Base-by-base conservation (phyloP, 1,140 invertebrate species). In the Ooceraea biroi region DNA sequence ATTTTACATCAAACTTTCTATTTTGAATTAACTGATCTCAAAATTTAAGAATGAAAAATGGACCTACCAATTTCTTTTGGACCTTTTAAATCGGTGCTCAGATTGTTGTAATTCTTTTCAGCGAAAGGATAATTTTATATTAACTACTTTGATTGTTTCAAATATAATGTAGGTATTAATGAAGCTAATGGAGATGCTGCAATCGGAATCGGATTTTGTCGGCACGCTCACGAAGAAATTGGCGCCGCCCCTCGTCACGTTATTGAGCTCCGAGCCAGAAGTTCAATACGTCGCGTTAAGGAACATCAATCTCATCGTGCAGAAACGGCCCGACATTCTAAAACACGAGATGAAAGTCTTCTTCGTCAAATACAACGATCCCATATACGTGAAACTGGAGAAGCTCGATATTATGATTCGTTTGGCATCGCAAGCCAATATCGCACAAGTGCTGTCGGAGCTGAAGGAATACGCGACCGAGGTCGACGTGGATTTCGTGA, bases 281-380 rank as follows among this genome's bases (percentile, higher is more conserved):
- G 98, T 99, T 65, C 99, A 99, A 94, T 99, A 99, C 93, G 99
- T 99, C 12, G 99, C 99, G 2, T 95, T 99, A 48, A 94, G 99
- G 82, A 99, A 99, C 93, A 99, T 99, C 89, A 99, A 99, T 95
- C 95, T 99, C 1, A 99, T 99, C 89, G 99, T 99, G 22, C 99
- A 99, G 94, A 99, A 99, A 93, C 96, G 99, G 72, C 98, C 99
- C 0, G 99, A 99, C 85, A 99, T 99, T 87, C 94, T 99, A n/a
- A 99, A 99, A 93, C 99, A 99, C 91, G 99, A 99, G 95, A 99
- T 99, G 99, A 99, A 99, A 95, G 99, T 97, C 80, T 99, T 99
- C 95, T 99, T 99, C 93, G 99, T 99, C 17, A 99, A 99, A 91
- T 99, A 99, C 95, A 99, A 99, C 93, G 99, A 99, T 95, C 99